Percentiles rank a stretch among this genome's conserved stretches.
These are phyloP conservation scores for Psammodynastes pulverulentus DNA, from an alignment of 2,113 vertebrate genomes.

Conservation along the genomic window DNA sequence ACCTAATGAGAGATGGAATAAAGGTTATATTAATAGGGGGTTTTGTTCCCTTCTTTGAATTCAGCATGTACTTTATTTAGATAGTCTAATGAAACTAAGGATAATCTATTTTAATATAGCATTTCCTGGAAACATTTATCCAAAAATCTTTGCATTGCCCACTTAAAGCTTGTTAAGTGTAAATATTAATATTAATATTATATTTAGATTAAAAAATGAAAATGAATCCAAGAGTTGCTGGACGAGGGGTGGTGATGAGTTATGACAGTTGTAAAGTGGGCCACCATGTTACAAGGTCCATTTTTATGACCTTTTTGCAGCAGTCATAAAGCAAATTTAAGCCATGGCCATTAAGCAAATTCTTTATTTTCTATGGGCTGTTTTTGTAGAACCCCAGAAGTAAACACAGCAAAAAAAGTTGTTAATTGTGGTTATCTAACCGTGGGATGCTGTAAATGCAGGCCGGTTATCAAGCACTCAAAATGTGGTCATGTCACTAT, in stretches of 20 bases:
- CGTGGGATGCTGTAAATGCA: neutral
- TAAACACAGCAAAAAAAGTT: neutral
- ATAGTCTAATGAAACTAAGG: neutral
- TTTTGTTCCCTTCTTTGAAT: neutral
- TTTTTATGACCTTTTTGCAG: neutral
- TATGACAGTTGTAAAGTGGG: neutral
- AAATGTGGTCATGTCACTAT: neutral
- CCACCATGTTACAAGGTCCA: neutral
- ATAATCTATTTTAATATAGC: neutral
- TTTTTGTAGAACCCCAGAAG: neutral
- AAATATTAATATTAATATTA: conserved; percentile 7
- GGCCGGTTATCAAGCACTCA: neutral
- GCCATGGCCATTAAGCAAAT: neutral
- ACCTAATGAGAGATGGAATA: neutral
- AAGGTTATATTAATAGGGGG: neutral
- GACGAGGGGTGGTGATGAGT: neutral
- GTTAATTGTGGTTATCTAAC: neutral
- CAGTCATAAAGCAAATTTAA: neutral
- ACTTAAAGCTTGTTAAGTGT: neutral
- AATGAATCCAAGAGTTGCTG: neutral
- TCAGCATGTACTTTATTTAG: neutral
- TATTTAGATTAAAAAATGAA: neutral
- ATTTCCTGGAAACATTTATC: neutral
- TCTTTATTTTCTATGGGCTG: neutral
- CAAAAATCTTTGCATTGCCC: neutral